phyloP scores from a whole-genome alignment of 2,888 invertebrate genomes.

The Heteropelma amictum region DNA sequence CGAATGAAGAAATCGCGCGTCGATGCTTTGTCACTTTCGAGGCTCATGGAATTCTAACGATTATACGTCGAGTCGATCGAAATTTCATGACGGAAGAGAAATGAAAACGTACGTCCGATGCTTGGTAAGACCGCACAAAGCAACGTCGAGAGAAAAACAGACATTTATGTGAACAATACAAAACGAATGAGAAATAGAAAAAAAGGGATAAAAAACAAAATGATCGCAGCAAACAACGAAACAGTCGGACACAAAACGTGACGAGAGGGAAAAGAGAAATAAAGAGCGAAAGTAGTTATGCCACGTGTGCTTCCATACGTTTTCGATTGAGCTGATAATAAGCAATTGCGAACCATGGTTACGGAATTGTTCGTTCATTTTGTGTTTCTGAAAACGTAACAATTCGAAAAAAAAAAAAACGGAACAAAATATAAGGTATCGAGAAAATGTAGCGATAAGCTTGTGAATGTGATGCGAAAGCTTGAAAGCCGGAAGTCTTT shows the following conservation, averaged over 20 bases:
- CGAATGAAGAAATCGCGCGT: too few species aligned
- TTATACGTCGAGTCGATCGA: background rate
- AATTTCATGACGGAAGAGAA: background rate
- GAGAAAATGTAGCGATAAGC: conserved; percentile 70
- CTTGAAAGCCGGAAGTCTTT: conserved; percentile 71
- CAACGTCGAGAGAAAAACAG: conserved; percentile 41
- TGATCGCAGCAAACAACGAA: conserved; percentile 62
- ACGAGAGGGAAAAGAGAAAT: conserved; percentile 24
- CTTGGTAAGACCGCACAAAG: background rate
- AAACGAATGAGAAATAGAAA: conserved; percentile 38
- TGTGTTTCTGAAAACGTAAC: conserved; percentile 45
- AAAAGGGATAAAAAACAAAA: conserved; percentile 44
- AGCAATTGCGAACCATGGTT: conserved; percentile 34
- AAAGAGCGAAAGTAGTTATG: conserved; percentile 50
- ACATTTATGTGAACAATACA: conserved; percentile 13
- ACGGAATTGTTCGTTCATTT: conserved; percentile 20
- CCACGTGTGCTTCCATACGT: conserved; percentile 30
- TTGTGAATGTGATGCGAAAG: conserved; percentile 75
- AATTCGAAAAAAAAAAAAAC: conserved; percentile 70
- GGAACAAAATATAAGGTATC: conserved; percentile 57
- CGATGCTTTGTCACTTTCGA: conserved; percentile 18
- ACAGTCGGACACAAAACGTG: conserved; percentile 33
- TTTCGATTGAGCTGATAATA: conserved; percentile 6
- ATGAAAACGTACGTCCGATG: background rate
- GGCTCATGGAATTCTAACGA: conserved; percentile 15